Evolutionary conservation across 2,113 vertebrate genomes (phyloP).

Genomic region (Carettochelys insculpta): DNA sequence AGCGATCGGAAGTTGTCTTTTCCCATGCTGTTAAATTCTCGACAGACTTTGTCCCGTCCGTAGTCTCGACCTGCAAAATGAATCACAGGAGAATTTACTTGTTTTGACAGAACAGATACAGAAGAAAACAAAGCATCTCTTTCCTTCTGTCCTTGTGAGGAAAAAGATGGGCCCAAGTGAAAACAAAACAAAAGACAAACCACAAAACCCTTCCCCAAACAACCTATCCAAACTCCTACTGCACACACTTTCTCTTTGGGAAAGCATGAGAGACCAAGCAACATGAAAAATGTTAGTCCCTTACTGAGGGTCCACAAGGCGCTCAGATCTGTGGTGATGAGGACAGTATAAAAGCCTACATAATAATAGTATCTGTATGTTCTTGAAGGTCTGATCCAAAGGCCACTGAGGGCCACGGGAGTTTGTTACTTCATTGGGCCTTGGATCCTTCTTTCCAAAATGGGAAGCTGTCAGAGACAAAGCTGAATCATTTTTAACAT

Average conservation of each 20-base stretch:
- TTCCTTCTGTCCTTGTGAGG: neutral
- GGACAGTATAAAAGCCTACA: neutral
- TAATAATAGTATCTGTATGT: neutral
- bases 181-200: neutral
- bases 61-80: conserved; percentile 72
- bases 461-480: neutral
- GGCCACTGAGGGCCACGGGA: neutral
- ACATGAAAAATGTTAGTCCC: neutral
- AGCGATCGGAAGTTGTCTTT: conserved; percentile 75
- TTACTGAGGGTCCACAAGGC: neutral
- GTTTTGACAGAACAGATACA: neutral
- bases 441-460: neutral
- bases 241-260: neutral
- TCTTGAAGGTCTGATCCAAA: neutral
- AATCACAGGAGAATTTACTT: conserved; percentile 6
- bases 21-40: conserved; percentile 69
- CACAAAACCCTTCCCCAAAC: neutral
- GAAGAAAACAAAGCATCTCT: neutral
- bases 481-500: neutral
- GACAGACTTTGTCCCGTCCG: conserved; percentile 78
- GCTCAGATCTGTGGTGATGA: neutral
- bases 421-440: neutral
- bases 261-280: neutral
- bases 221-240: neutral
- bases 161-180: neutral